Conservation (phyloP, 2,113 vertebrate species). For the Andinoacara biseriatus region DNA sequence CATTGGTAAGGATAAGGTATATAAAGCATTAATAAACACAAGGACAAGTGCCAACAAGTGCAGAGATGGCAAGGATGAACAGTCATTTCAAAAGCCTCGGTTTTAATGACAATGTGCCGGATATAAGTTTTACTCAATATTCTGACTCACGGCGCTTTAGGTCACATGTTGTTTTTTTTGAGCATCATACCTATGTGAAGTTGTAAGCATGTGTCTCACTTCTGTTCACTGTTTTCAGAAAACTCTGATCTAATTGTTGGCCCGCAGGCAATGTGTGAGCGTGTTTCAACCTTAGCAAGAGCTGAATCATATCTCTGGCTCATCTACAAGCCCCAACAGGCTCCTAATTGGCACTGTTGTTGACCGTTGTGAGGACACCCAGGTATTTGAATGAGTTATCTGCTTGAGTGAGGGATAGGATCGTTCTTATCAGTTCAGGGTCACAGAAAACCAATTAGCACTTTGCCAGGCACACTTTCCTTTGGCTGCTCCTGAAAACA, state of each 20-base stretch:
- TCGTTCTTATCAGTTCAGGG: conserved; percentile 72
- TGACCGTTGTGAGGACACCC: conserved; percentile 58
- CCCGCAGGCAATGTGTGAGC: conserved; percentile 38
- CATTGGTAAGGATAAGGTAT: not conserved
- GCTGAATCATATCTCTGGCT: conserved; percentile 74
- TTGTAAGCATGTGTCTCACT: conserved; percentile 33
- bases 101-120: conserved; percentile 39
- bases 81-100: conserved; percentile 40
- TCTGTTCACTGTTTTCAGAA: conserved; percentile 31
- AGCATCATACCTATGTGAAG: conserved; percentile 37
- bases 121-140: conserved; percentile 18
- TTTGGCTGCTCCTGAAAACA: conserved; percentile 60
- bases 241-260: conserved; percentile 51
- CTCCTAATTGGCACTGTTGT: conserved; percentile 75
- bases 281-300: conserved; percentile 58
- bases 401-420: conserved; percentile 63
- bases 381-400: conserved; percentile 75
- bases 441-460: conserved; percentile 70
- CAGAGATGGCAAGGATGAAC: not conserved
- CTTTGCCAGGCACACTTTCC: conserved; percentile 46
- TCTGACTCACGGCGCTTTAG: conserved; percentile 39
- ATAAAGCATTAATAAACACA: conserved; percentile 16
- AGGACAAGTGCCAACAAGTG: conserved; percentile 7
- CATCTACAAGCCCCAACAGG: conserved; percentile 72
- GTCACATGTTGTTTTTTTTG: conserved; percentile 29